A percentile compares a stretch with the other conserved stretches of the same genome.
Evolutionary conservation across 1,140 invertebrate genomes (phyloP).

Genomic region (Platorchestia sp.): DNA sequence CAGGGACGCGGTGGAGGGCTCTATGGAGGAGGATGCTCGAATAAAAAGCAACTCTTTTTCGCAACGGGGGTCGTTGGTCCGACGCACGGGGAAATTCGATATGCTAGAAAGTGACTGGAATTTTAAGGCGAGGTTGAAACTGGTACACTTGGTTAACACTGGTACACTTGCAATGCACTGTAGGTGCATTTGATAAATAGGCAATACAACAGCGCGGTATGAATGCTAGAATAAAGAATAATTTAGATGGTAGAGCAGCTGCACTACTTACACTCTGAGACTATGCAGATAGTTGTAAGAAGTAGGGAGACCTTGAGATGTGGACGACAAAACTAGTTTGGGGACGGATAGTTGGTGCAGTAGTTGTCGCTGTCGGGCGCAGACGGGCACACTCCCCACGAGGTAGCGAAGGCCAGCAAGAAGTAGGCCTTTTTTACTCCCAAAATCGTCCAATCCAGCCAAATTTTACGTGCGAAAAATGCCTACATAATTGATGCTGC

Average conservation of each 20-base stretch:
- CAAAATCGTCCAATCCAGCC: too few relatives aligned
- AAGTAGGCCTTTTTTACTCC: not conserved
- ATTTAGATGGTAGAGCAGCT: not conserved
- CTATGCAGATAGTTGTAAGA: not conserved
- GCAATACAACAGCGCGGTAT: not conserved
- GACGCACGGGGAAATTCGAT: not conserved
- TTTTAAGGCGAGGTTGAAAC: not conserved
- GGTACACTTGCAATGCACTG: not conserved
- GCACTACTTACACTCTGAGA: not conserved
- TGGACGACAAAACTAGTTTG: not conserved
- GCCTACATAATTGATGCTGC: too few relatives aligned
- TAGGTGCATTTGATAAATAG: not conserved
- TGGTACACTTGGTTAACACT: not conserved
- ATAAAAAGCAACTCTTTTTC: not conserved
- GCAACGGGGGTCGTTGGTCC: not conserved
- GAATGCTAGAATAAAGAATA: not conserved
- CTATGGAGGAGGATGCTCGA: not conserved
- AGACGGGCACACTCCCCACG: not conserved
- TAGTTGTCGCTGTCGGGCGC: not conserved
- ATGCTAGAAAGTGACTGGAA: not conserved
- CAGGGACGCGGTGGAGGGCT: not conserved
- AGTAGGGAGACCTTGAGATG: not conserved
- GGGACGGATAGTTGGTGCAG: not conserved
- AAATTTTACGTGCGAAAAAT: too few relatives aligned
- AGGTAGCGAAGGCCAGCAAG: not conserved